These are phyloP conservation scores for Solen grandis DNA, from an alignment of 1,140 invertebrate genomes.

Conservation along the genomic window DNA sequence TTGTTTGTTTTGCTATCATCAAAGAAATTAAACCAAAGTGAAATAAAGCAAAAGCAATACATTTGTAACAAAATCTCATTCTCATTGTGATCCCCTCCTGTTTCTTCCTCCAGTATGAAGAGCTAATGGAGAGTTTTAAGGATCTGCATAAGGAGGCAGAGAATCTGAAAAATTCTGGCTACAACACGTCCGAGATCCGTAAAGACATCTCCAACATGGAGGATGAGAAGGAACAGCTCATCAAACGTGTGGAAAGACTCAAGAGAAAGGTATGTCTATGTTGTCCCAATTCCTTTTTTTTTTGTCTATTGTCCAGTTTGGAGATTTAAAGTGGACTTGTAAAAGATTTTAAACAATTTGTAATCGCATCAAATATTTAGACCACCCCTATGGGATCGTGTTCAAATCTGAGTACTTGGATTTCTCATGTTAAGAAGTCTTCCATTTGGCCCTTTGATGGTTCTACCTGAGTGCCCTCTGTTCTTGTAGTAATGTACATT, in stretches of 20 bases:
- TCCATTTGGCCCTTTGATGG: too few relatives aligned
- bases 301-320: too few relatives aligned
- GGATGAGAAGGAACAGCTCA: slow-evolving; percentile 89
- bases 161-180: slow-evolving; percentile 84
- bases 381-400: neutral
- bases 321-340: too few relatives aligned
- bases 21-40: too few relatives aligned
- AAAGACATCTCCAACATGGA: slow-evolving; percentile 92
- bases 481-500: too few relatives aligned
- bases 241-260: slow-evolving; percentile 87
- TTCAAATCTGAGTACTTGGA: neutral
- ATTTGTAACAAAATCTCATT: neutral
- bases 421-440: too few relatives aligned
- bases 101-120: slow-evolving; percentile 84
- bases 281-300: neutral
- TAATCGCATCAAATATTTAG: neutral
- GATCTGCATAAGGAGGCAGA: slow-evolving; percentile 88
- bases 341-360: neutral
- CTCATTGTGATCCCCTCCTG: neutral
- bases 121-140: slow-evolving; percentile 92
- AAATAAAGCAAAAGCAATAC: too few relatives aligned
- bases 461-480: too few relatives aligned
- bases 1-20: too few relatives aligned
- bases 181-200: slow-evolving; percentile 83
- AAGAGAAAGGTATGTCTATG: slow-evolving; percentile 84